These are phyloP conservation scores for Mirza zaza DNA, from an alignment of 2,113 vertebrate species.

Conservation along the genomic window DNA sequence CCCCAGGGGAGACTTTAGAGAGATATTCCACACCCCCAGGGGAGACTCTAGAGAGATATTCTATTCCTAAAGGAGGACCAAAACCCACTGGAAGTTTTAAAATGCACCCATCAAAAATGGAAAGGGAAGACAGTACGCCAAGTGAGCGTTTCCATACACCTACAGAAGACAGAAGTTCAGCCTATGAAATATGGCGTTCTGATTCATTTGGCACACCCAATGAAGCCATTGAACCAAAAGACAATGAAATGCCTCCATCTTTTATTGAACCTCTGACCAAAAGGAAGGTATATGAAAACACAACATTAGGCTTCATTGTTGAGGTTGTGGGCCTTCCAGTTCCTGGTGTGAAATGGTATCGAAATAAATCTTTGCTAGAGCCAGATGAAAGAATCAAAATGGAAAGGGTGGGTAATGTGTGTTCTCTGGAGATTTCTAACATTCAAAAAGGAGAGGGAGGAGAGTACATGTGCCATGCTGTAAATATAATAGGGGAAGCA, in stretches of 20 bases:
- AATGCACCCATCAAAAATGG: slow-evolving; percentile 79
- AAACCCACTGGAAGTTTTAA: slow-evolving; percentile 70
- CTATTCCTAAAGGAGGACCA: slow-evolving; percentile 84
- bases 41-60: slow-evolving; percentile 76
- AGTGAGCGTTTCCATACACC: slow-evolving; percentile 87
- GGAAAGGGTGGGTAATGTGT: slow-evolving; percentile 89
- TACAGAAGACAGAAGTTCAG: slow-evolving; percentile 84
- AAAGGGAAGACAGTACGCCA: slow-evolving; percentile 87
- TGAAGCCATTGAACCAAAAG: slow-evolving; percentile 88
- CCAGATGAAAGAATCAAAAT: slow-evolving; percentile 85
- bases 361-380: slow-evolving; percentile 90
- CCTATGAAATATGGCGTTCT: slow-evolving; percentile 81
- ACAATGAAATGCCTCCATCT: slow-evolving; percentile 93
- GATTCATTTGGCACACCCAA: slow-evolving; percentile 86
- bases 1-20: slow-evolving; percentile 70
- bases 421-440: slow-evolving; percentile 87
- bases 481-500: slow-evolving; percentile 95
- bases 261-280: slow-evolving; percentile 93
- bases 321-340: slow-evolving; percentile 94
- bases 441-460: slow-evolving; percentile 89
- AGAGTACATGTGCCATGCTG: slow-evolving; percentile 94
- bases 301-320: slow-evolving; percentile 87
- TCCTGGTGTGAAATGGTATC: slow-evolving; percentile 95
- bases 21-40: slow-evolving; percentile 87
- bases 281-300: slow-evolving; percentile 90